Conservation (phyloP, 1,140 invertebrate genomes). For the Drosophila jambulina region DNA sequence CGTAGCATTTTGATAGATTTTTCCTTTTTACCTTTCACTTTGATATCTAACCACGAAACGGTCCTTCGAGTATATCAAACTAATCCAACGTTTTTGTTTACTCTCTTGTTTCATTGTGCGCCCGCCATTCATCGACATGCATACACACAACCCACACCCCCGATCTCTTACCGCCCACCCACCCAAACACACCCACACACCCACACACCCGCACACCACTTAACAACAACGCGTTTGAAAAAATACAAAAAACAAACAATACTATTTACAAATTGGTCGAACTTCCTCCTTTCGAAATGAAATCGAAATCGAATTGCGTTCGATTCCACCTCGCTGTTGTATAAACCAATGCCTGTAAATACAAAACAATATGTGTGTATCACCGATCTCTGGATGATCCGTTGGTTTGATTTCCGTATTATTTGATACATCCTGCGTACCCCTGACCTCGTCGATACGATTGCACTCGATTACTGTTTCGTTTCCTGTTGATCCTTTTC, state of each 20-base stretch:
- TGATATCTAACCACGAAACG: slow-evolving; percentile 52
- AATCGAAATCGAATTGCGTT: slow-evolving; percentile 25
- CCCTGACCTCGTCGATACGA: slow-evolving; percentile 27
- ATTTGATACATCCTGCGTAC: slow-evolving; percentile 13
- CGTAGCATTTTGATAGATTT: slow-evolving; percentile 45
- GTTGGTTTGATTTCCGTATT: slow-evolving; percentile 28
- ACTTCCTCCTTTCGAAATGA: slow-evolving; percentile 32
- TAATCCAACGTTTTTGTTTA: slow-evolving; percentile 78
- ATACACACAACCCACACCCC: slow-evolving; percentile 8
- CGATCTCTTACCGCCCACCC: not conserved
- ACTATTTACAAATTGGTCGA: slow-evolving; percentile 56
- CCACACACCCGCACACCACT: slow-evolving; percentile 2
- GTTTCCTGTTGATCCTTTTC: slow-evolving; percentile 7
- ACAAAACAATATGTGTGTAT: slow-evolving; percentile 30
- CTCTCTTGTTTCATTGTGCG: slow-evolving; percentile 79
- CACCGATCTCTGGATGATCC: slow-evolving; percentile 34
- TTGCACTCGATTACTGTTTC: slow-evolving; percentile 26
- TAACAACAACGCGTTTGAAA: slow-evolving; percentile 73
- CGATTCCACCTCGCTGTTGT: slow-evolving; percentile 48
- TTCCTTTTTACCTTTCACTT: slow-evolving; percentile 52
- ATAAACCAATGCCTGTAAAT: slow-evolving; percentile 48
- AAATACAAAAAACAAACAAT: slow-evolving; percentile 36
- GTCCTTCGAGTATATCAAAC: slow-evolving; percentile 59
- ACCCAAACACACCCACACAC: slow-evolving; percentile 8
- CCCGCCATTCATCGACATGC: slow-evolving; percentile 52